Evolutionary conservation across 2,797 vertebrate genomes (phyloP).

Genomic region (Zenarchopterus dispar): DNA sequence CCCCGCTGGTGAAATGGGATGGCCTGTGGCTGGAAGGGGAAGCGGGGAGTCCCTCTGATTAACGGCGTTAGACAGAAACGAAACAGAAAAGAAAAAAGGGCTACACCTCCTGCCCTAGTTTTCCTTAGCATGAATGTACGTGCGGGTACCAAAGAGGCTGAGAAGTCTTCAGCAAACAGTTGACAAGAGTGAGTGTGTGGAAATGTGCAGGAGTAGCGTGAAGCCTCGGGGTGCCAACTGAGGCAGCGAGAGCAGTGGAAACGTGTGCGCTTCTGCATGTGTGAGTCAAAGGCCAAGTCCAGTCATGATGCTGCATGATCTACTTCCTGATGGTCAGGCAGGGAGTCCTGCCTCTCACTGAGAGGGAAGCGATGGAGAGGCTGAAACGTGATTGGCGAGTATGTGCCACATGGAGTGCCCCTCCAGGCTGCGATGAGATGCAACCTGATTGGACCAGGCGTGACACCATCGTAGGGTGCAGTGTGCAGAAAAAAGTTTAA

Average conservation of each 20-base stretch:
- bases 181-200: background rate
- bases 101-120: constrained; percentile 38
- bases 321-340: constrained; percentile 52
- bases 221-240: constrained; percentile 18
- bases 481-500: constrained; percentile 20
- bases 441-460: constrained; percentile 5
- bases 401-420: constrained; percentile 11
- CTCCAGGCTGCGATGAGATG: constrained; percentile 18
- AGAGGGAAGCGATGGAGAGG: constrained; percentile 12
- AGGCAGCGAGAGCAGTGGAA: constrained; percentile 12
- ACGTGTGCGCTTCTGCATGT: constrained; percentile 12
- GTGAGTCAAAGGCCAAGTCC: constrained; percentile 41
- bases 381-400: constrained; percentile 43
- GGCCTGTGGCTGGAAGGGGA: constrained; percentile 45
- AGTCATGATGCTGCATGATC: constrained; percentile 58
- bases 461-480: constrained; percentile 20
- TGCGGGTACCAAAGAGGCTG: constrained; percentile 2
- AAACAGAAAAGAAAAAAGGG: constrained; percentile 11
- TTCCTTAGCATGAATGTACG: background rate
- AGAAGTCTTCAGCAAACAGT: constrained; percentile 10
- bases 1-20: constrained; percentile 69
- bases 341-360: constrained; percentile 24
- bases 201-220: constrained; percentile 1
- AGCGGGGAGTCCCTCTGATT: constrained; percentile 49
- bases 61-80: constrained; percentile 38